Base-by-base conservation (phyloP, 2,113 vertebrate species). In the Octodon degus region DNA sequence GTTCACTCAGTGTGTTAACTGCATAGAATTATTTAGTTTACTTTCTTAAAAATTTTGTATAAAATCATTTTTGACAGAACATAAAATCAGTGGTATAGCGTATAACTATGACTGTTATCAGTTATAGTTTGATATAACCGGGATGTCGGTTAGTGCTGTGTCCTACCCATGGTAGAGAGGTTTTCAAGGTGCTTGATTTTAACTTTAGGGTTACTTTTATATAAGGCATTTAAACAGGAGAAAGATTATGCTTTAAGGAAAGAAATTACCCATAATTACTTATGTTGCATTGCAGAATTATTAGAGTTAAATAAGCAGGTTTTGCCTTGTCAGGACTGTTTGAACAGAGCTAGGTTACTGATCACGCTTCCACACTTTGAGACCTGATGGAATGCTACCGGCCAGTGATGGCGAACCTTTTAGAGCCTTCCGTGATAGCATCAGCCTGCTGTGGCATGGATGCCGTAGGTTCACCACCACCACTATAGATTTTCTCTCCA, bases 181-280 rank as follows among this genome's bases (percentile, higher is more conserved):
- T 83, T 91, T 82, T 65, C 34, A 27, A 2, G 93, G 37, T 30
- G 40, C 14, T 83, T 89, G 47, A 43, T 83, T 92, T 34, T 43
- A 86, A 63, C 79, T 82, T 60, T 93, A 47, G 60, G 37, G 16
- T 87, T 76, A 90, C 13, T 86, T 96, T 76, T 86, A 89, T 81
- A 58, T 70, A n/a, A 77, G 22, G 20, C 79, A 0, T 89, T 97
- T 94, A 70, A 76, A 77, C 24, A 19, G 6, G 12, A 58, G n/a
- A 34, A n/a, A 40, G 40, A 37, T 92, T 86, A 92, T 86, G 0
- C 43, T 82, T 14, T 89, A 77, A 76, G 30, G 67, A 17, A 70
- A 67, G 91, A 88, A 81, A 83, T 53, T 10, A 67, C 13, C 17
- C 53, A 13, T 90, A 81, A 83, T 86, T 37, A 86, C 80, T 86